phyloP scores from a whole-genome alignment of 2,113 vertebrate genomes.

The Mormyrus iriodes region DNA sequence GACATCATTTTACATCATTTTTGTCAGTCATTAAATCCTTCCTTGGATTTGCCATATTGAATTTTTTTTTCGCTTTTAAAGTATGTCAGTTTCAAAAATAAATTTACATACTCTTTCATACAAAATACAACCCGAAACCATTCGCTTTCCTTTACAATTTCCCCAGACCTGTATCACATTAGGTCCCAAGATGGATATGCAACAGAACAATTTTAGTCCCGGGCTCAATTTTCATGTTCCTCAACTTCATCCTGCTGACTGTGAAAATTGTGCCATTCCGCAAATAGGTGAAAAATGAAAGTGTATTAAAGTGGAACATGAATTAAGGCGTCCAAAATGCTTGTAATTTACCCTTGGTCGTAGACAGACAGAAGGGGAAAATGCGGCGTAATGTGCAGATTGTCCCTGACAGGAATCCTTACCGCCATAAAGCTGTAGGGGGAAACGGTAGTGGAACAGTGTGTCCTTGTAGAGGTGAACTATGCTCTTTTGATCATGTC shows the following conservation, averaged over 20 bases:
- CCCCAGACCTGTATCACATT: constrained; percentile 50
- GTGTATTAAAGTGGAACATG: constrained; percentile 53
- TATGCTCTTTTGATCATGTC: constrained; percentile 11
- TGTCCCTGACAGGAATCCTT: constrained; percentile 56
- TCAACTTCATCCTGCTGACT: constrained; percentile 48
- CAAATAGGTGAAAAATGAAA: constrained; percentile 60
- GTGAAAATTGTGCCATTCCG: constrained; percentile 56
- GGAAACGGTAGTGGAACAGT: constrained; percentile 29
- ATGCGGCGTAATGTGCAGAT: constrained; percentile 59
- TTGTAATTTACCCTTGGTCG: constrained; percentile 57
- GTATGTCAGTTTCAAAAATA: constrained; percentile 15
- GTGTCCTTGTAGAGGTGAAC: neutral
- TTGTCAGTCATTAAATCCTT: neutral
- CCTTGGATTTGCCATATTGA: neutral
- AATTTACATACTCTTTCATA: constrained; percentile 56
- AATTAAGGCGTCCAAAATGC: constrained; percentile 44
- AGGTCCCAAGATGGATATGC: constrained; percentile 58
- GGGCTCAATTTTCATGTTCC: constrained; percentile 63
- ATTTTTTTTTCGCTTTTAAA: neutral
- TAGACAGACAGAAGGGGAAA: constrained; percentile 55
- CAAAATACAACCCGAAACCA: constrained; percentile 55
- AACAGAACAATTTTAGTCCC: constrained; percentile 57
- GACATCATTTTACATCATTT: neutral
- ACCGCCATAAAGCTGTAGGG: constrained; percentile 42
- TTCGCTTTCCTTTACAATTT: constrained; percentile 52